A percentile compares a stretch with the other conserved stretches of the same genome.
Evolutionary conservation across 2,113 vertebrate species (phyloP).

Genomic region (Dendrocopos noguchii): DNA sequence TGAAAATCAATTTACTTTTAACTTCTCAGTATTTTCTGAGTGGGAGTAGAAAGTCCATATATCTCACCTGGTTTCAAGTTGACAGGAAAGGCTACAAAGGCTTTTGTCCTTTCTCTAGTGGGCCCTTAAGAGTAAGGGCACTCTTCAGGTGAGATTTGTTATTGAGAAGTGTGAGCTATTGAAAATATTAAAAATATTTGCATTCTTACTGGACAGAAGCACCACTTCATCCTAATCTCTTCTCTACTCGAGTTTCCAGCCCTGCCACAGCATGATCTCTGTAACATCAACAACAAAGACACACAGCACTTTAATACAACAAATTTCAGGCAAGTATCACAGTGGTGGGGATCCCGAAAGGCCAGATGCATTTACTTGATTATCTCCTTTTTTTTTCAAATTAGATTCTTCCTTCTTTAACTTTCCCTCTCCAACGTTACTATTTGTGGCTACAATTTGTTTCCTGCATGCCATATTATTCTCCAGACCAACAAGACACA

Average conservation of each 20-base stretch:
- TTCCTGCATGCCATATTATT: background rate
- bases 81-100: background rate
- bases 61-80: slow-evolving; percentile 3
- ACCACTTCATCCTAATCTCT: slow-evolving; percentile 55
- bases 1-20: background rate
- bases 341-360: background rate
- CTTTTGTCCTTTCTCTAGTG: background rate
- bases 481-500: background rate
- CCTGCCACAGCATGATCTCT: background rate
- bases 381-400: background rate
- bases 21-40: background rate
- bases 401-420: background rate
- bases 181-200: slow-evolving; percentile 73
- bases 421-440: background rate
- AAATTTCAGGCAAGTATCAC: background rate
- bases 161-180: slow-evolving; percentile 44
- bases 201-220: slow-evolving; percentile 53
- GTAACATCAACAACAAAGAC: background rate
- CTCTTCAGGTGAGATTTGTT: slow-evolving; percentile 48
- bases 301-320: background rate
- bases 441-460: background rate
- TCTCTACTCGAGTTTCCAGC: slow-evolving; percentile 34
- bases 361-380: background rate
- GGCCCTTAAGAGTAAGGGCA: slow-evolving; percentile 5
- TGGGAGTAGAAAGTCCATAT: background rate